Conservation (phyloP, 2,113 vertebrate species). For the Sceloporus tristichus region DNA sequence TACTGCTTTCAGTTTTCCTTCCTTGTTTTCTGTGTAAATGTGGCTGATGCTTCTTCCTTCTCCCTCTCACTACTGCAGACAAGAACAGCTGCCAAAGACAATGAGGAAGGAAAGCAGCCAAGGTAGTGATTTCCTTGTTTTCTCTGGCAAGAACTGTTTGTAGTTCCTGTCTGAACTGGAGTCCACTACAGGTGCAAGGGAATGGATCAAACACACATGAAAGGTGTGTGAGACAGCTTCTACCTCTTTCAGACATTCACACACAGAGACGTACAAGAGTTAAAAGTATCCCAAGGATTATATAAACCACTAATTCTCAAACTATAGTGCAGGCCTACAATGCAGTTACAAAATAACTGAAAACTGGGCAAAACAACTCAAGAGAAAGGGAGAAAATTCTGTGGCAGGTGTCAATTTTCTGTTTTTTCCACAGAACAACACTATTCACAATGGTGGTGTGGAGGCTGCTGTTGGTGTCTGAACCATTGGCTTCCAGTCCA, state of each 20-base stretch:
- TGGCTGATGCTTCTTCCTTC: neutral
- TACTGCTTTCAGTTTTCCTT: neutral
- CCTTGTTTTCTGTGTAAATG: neutral
- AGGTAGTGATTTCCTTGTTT: constrained; percentile 11
- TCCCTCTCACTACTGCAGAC: neutral
- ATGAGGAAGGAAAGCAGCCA: neutral
- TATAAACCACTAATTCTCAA: neutral
- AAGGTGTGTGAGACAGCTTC: neutral
- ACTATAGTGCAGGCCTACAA: neutral
- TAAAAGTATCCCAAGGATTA: too few species aligned
- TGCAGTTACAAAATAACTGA: neutral
- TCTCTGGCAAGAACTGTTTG: neutral
- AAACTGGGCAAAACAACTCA: neutral
- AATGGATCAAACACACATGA: neutral
- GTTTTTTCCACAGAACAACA: neutral
- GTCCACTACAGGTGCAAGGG: neutral
- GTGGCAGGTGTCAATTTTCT: neutral
- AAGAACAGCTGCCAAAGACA: constrained; percentile 8
- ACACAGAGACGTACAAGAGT: neutral
- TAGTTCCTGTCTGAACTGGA: neutral
- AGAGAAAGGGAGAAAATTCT: neutral
- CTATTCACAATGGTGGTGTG: too few species aligned
- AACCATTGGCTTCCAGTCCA: too few species aligned
- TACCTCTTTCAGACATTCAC: neutral
- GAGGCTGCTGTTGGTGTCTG: too few species aligned